A percentile compares a stretch with the other conserved stretches of the same genome.
Evolutionary conservation across 2,888 invertebrate genomes (phyloP).

Genomic region (Stratiomys singularior): DNA sequence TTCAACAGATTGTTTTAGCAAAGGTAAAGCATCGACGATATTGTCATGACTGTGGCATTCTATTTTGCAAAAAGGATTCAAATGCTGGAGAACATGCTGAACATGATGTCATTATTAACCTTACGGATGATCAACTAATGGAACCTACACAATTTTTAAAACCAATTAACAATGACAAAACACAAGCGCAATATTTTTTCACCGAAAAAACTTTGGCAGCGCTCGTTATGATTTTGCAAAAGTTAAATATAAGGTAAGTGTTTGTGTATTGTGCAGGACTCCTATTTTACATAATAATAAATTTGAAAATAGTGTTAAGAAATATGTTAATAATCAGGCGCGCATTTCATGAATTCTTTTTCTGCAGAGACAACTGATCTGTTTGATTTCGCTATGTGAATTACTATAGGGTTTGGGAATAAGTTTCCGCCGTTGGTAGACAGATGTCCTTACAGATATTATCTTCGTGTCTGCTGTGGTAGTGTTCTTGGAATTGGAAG

Average conservation of each 20-base stretch:
- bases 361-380: too few relatives aligned
- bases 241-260: slow-evolving; percentile 71
- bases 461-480: too few relatives aligned
- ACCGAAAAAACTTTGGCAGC: slow-evolving; percentile 73
- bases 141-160: slow-evolving; percentile 76
- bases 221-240: slow-evolving; percentile 71
- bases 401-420: too few relatives aligned
- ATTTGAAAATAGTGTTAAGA: background rate
- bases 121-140: slow-evolving; percentile 70
- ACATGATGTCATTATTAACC: slow-evolving; percentile 68
- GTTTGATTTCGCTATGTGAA: too few relatives aligned
- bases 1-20: background rate
- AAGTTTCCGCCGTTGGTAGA: too few relatives aligned
- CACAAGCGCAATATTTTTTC: slow-evolving; percentile 91
- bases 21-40: slow-evolving; percentile 68
- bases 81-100: slow-evolving; percentile 67
- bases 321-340: too few relatives aligned
- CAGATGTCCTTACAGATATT: too few relatives aligned
- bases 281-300: too few relatives aligned
- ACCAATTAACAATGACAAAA: slow-evolving; percentile 78
- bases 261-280: too few relatives aligned
- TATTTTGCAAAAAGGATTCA: slow-evolving; percentile 61
- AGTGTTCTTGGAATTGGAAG: too few relatives aligned
- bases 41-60: slow-evolving; percentile 73
- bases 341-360: too few relatives aligned